These are phyloP conservation scores for Gnathonemus echidnorhynchus DNA, from an alignment of 2,113 vertebrate genomes.

Conservation along the genomic window DNA sequence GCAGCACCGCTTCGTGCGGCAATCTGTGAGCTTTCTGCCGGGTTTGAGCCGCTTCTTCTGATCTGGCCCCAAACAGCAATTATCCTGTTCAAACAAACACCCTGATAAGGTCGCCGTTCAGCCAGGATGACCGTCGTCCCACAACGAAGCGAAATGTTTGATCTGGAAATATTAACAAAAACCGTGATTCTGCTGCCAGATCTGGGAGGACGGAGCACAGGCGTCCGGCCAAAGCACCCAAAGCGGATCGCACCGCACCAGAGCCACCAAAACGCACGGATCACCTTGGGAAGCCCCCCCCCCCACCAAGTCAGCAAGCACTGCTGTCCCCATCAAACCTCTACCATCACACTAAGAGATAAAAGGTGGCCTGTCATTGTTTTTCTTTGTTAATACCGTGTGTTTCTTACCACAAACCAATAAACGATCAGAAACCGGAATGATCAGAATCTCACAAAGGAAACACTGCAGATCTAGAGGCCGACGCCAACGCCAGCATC, in stretches of 20 bases:
- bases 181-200: slow-evolving; percentile 5
- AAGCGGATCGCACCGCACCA: not conserved
- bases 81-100: slow-evolving; percentile 10
- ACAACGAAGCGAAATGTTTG: not conserved
- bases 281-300: slow-evolving; percentile 35
- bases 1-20: not conserved
- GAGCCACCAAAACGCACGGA: slow-evolving; percentile 6
- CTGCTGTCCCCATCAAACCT: not conserved
- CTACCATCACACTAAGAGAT: not conserved
- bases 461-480: not conserved
- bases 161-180: slow-evolving; percentile 6
- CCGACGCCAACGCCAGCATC: not conserved
- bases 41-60: not conserved
- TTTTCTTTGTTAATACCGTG: not conserved
- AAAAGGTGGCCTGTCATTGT: not conserved
- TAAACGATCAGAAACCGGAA: not conserved
- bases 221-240: not conserved
- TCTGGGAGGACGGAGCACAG: not conserved
- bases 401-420: not conserved
- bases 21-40: not conserved
- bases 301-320: not conserved
- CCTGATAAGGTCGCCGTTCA: not conserved
- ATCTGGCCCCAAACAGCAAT: not conserved
- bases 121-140: not conserved
- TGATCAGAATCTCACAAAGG: not conserved